These are phyloP conservation scores for Pristionchus fissidentatus DNA, from an alignment of 2,888 invertebrate species.

Conservation along the genomic window DNA sequence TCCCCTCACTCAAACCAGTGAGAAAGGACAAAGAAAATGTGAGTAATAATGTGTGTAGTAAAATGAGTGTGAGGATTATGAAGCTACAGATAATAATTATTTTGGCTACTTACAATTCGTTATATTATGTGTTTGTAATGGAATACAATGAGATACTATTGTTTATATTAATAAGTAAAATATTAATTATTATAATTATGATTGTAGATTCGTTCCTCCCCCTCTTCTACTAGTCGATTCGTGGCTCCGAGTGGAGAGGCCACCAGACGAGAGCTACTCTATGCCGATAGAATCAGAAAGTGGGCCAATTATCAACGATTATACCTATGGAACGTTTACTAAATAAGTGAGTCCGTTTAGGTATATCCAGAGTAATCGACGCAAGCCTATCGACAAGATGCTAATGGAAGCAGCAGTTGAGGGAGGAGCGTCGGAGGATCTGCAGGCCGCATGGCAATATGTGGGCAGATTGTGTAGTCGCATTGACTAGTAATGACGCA, in stretches of 20 bases:
- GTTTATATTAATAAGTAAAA: not conserved
- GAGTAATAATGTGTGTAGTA: not conserved
- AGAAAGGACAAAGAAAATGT: conserved; percentile 43
- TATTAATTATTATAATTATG: not conserved
- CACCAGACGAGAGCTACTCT: conserved; percentile 57
- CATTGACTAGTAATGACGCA: not conserved
- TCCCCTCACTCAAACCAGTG: conserved; percentile 51
- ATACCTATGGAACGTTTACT: not conserved
- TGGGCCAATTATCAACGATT: not conserved
- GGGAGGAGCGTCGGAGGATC: conserved; percentile 32
- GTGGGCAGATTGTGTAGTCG: not conserved
- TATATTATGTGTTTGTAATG: no score
- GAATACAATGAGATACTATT: no score
- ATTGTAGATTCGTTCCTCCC: not conserved
- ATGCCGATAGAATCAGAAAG: conserved; percentile 62
- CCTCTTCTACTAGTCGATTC: not conserved
- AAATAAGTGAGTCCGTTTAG: not conserved
- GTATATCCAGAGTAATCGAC: conserved; percentile 36
- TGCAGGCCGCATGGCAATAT: conserved; percentile 20
- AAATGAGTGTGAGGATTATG: no score
- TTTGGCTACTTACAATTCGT: no score
- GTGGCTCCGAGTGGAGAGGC: conserved; percentile 29
- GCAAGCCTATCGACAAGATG: conserved; percentile 52
- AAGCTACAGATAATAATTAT: no score
- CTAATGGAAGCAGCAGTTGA: conserved; percentile 59